Percentiles rank a stretch among this genome's conserved stretches.
Evolutionary conservation across 1,140 invertebrate genomes (phyloP).

Genomic region (Argopecten irradians): DNA sequence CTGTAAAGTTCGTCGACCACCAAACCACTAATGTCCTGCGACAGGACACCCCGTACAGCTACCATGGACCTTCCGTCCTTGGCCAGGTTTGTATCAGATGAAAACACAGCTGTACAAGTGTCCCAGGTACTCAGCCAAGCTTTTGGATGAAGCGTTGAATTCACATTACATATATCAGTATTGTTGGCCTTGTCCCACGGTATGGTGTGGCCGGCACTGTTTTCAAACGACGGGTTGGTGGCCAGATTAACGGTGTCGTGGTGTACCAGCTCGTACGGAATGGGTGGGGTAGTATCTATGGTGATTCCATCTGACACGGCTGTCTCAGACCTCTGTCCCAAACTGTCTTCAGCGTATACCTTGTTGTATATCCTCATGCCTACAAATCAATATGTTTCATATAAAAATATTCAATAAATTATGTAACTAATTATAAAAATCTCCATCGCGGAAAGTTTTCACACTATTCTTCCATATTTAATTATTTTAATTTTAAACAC

Average conservation of each 20-base stretch:
- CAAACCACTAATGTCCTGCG: constrained; percentile 36
- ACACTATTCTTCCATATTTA: no score
- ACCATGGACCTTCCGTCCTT: constrained; percentile 43
- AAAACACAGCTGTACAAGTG: constrained; percentile 39
- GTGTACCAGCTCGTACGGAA: constrained; percentile 32
- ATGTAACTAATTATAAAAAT: constrained; percentile 58
- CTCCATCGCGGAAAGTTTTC: constrained; percentile 53
- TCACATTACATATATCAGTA: constrained; percentile 31
- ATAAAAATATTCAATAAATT: no score
- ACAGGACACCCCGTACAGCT: constrained; percentile 40
- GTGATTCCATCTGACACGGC: constrained; percentile 62
- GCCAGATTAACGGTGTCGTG: constrained; percentile 50
- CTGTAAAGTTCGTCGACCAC: constrained; percentile 35
- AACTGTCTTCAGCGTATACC: constrained; percentile 60
- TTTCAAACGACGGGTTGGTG: constrained; percentile 62
- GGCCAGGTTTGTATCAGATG: constrained; percentile 34
- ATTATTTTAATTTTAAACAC: no score
- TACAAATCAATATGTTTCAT: no score
- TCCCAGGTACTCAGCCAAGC: constrained; percentile 31
- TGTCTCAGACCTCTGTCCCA: constrained; percentile 53
- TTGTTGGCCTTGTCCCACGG: constrained; percentile 26
- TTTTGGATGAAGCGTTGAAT: constrained; percentile 34
- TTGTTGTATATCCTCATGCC: constrained; percentile 55
- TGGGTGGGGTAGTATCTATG: constrained; percentile 58
- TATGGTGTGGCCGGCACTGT: not conserved